Evolutionary conservation across 1,140 invertebrate genomes (phyloP).

Genomic region (Spodoptera litura): DNA sequence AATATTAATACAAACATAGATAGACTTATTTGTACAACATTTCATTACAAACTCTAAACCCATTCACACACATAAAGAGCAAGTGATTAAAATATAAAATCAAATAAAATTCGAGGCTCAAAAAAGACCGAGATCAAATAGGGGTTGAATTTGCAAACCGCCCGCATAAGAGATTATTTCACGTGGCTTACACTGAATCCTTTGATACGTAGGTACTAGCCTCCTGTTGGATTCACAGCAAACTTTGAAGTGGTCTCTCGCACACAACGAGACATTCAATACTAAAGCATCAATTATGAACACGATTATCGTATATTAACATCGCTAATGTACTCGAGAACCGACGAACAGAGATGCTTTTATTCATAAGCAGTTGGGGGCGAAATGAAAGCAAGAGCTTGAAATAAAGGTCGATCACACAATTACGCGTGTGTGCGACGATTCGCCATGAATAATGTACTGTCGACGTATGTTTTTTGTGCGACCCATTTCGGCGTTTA

Average conservation of each 20-base stretch:
- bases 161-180: conserved; percentile 48
- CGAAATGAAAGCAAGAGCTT: conserved; percentile 56
- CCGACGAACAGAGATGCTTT: conserved; percentile 59
- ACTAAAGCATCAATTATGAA: conserved; percentile 63
- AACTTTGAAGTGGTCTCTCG: conserved; percentile 53
- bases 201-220: conserved; percentile 43
- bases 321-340: conserved; percentile 70
- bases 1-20: too few species aligned
- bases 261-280: conserved; percentile 65
- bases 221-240: conserved; percentile 45
- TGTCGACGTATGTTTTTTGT: conserved; percentile 46
- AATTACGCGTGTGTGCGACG: conserved; percentile 27
- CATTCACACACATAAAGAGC: not conserved
- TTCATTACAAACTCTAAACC: not conserved
- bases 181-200: conserved; percentile 41
- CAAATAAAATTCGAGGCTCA: conserved; percentile 13
- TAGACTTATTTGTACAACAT: not conserved
- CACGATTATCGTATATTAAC: conserved; percentile 70
- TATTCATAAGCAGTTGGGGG: conserved; percentile 59
- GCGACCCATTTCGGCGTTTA: conserved; percentile 24
- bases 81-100: conserved; percentile 38
- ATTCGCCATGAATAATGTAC: conserved; percentile 42
- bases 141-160: conserved; percentile 42
- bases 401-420: conserved; percentile 55
- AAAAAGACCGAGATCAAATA: conserved; percentile 39